Percentiles rank a stretch among this genome's conserved stretches.
phyloP scores from a whole-genome alignment of 2,888 invertebrate genomes.

The Fragum fragum region DNA sequence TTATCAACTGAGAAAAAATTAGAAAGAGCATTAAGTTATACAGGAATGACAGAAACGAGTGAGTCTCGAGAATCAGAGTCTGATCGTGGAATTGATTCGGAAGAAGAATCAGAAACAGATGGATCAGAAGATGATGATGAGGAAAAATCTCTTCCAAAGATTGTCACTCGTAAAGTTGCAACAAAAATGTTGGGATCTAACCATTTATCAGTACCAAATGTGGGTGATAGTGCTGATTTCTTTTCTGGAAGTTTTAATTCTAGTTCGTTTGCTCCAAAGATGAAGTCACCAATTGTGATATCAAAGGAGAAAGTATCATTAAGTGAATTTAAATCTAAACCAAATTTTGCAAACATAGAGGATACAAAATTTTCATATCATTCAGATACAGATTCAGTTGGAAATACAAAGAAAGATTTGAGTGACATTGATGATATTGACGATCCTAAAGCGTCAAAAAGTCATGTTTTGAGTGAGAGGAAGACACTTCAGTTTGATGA shows the following conservation, averaged over 20 bases:
- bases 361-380: slow-evolving; percentile 61
- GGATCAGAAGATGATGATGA: slow-evolving; percentile 54
- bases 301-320: slow-evolving; percentile 61
- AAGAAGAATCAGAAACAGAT: slow-evolving; percentile 49
- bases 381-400: slow-evolving; percentile 67
- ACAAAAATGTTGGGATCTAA: slow-evolving; percentile 67
- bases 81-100: slow-evolving; percentile 54
- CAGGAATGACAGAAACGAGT: slow-evolving; percentile 53
- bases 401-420: slow-evolving; percentile 48
- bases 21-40: slow-evolving; percentile 56
- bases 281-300: slow-evolving; percentile 70
- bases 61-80: slow-evolving; percentile 45
- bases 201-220: slow-evolving; percentile 37
- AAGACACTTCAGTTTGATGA: slow-evolving; percentile 76
- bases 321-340: slow-evolving; percentile 2
- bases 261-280: slow-evolving; percentile 64
- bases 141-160: slow-evolving; percentile 64
- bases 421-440: slow-evolving; percentile 57
- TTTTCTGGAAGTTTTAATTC: slow-evolving; percentile 56
- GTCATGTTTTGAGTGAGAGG: slow-evolving; percentile 48
- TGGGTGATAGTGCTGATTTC: slow-evolving; percentile 37
- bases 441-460: slow-evolving; percentile 21
- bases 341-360: slow-evolving; percentile 24
- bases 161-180: slow-evolving; percentile 73
- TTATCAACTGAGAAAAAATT: slow-evolving; percentile 58